Evolutionary conservation across 2,888 invertebrate species (phyloP), one percentile per base, ranked within the genome.

Genomic region (Pachydiplax longipennis): DNA sequence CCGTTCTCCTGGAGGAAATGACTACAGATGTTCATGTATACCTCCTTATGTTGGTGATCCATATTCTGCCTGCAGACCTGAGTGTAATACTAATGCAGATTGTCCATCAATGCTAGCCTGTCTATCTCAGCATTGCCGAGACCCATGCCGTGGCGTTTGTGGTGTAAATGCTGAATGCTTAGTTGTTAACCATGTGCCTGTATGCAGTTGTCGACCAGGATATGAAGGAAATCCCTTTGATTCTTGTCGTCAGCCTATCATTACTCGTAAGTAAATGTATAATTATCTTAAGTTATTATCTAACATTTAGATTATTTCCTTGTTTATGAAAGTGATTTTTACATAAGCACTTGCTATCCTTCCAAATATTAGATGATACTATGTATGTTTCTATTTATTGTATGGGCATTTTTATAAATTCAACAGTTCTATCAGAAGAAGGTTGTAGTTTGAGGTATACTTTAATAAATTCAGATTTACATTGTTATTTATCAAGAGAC

Each of bases 41-140:
- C 97, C 98, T 91, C 98, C 98, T 5, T 97, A 98, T 93, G 96
- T 97, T 91, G 98, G 98, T 13, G 97, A 98, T 94, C 98, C 98
- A 6, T 98, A 97, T 93, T 95, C 96, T 25, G 98, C 98, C 58
- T 98, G 98, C 93, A 95, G 97, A 92, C 98, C 98, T 3, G 98
- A 98, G 94, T 98, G 98, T 93, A 96, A 96, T 18, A 96, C 96
- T 92, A 97, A 97, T 93, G 96, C 97, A 0, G 98, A 98, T 93
- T 98, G 98, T 93, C 95, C 97, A 10, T 96, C 96, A 92, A 95
- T 96, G 92, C 94, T 97, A 91, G 96, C 97, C 65, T 98, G 98
- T 93, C 95, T 98, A 82, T 97, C 97, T 91, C 97, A 97, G 93
- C 97, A 98, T 93, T 98, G 98, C 92, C 95, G 97, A 92, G 97